Conservation (phyloP, 2,888 invertebrate species). For the Drosophila infuscata region DNA sequence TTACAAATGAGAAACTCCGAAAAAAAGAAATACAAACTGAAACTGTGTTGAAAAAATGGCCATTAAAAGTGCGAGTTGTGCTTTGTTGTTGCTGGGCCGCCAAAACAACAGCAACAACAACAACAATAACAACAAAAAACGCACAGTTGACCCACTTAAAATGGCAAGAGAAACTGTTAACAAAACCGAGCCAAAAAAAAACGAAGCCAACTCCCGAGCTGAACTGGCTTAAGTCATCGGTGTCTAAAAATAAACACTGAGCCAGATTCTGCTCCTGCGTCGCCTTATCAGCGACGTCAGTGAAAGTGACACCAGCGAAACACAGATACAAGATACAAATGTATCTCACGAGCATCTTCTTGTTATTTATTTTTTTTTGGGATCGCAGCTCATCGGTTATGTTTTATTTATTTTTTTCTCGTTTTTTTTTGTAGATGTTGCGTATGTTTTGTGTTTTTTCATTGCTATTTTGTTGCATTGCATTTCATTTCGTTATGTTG, state of each 20-base stretch:
- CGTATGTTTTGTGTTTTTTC: neutral
- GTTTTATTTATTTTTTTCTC: neutral
- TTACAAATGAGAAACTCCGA: conserved; percentile 71
- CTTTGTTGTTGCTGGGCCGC: conserved; percentile 29
- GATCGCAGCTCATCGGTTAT: conserved; percentile 19
- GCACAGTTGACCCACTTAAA: conserved; percentile 71
- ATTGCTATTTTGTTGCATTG: conserved; percentile 13
- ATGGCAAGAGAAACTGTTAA: conserved; percentile 73
- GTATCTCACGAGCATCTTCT: conserved; percentile 17
- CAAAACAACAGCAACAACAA: conserved; percentile 20
- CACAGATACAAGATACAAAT: conserved; percentile 11
- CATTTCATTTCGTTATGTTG: conserved; percentile 41
- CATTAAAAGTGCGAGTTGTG: conserved; percentile 69
- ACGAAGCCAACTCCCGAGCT: conserved; percentile 10
- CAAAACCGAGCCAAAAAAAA: conserved; percentile 35
- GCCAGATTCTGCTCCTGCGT: conserved; percentile 61
- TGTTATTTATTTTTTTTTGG: neutral
- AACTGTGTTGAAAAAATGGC: conserved; percentile 25
- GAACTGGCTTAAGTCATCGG: conserved; percentile 55
- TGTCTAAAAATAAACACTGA: conserved; percentile 68
- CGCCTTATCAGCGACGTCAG: conserved; percentile 51
- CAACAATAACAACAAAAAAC: conserved; percentile 7
- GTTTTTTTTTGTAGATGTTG: conserved; percentile 10
- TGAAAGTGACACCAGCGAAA: conserved; percentile 75
- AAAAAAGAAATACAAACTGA: conserved; percentile 12